Evolutionary conservation across 2,888 invertebrate species (phyloP).

Genomic region (Tuberolachnus salignus): DNA sequence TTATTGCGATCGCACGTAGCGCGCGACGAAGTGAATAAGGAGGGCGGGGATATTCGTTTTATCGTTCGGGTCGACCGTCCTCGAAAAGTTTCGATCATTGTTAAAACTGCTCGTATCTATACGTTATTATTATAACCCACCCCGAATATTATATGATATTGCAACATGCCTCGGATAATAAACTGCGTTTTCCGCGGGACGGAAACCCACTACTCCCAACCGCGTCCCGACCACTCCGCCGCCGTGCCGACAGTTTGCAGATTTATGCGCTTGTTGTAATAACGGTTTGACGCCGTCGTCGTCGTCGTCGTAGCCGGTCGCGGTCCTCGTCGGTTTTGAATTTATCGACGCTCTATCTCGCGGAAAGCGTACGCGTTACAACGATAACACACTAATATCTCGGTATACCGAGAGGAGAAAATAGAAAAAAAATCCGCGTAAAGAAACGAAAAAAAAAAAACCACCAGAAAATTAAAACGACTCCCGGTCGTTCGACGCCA

Average conservation of each 20-base stretch:
- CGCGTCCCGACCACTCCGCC: neutral
- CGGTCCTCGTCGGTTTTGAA: constrained; percentile 18
- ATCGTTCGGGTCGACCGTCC: constrained; percentile 27
- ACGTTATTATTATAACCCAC: no score
- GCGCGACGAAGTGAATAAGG: constrained; percentile 36
- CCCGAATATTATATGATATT: constrained; percentile 23
- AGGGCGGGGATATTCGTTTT: constrained; percentile 21
- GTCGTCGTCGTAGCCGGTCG: no score
- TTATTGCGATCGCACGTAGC: neutral
- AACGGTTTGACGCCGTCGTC: neutral
- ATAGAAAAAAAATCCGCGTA: no score
- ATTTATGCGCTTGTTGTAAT: constrained; percentile 52
- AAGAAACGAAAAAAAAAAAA: no score
- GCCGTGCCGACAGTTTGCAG: constrained; percentile 1
- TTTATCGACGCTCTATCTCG: constrained; percentile 49
- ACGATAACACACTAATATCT: no score
- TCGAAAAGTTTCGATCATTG: constrained; percentile 50
- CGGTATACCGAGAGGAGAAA: no score
- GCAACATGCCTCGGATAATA: constrained; percentile 50
- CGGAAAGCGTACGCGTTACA: constrained; percentile 29
- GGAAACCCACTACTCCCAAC: neutral
- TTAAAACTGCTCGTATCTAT: constrained; percentile 28
- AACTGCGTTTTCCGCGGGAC: constrained; percentile 42
- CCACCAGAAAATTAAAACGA: no score
- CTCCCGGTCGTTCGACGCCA: no score